Percentiles rank a stretch among this genome's conserved stretches.
These are phyloP conservation scores for Hartigia nigra DNA, from an alignment of 2,888 invertebrate species.

Conservation along the genomic window DNA sequence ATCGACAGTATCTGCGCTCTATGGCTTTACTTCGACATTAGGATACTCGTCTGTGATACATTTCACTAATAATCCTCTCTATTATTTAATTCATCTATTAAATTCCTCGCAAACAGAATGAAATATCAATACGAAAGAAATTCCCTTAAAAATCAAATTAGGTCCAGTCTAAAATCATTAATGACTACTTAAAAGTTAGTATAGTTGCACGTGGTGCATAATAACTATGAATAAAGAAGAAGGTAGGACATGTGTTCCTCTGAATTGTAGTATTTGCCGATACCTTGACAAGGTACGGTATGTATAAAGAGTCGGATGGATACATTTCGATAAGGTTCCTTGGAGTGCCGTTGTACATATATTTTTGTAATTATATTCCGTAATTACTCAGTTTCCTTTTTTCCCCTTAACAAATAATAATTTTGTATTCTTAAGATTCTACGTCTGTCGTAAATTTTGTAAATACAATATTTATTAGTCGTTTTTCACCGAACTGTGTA, in stretches of 20 bases:
- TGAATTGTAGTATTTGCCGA: neutral
- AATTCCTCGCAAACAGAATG: neutral
- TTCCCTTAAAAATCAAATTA: neutral
- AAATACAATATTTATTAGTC: neutral
- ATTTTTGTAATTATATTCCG: neutral
- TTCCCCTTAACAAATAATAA: neutral
- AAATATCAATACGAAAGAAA: neutral
- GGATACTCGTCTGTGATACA: neutral
- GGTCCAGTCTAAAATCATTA: neutral
- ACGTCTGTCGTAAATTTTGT: neutral
- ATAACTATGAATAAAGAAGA: neutral
- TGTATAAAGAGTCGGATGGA: neutral
- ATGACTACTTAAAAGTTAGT: neutral
- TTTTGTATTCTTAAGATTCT: neutral
- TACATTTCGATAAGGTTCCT: neutral
- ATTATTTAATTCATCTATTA: neutral
- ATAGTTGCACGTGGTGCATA: neutral
- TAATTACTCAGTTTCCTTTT: neutral
- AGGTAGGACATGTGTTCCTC: neutral
- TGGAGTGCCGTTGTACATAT: neutral
- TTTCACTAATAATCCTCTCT: neutral
- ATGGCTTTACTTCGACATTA: neutral
- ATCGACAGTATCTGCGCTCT: neutral
- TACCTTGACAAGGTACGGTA: neutral
- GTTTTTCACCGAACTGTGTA: neutral